Evolutionary conservation across 37 sponge, comb jelly and placozoan species (phyloP).

Genomic region (Chondrilla cf. caribensis): DNA sequence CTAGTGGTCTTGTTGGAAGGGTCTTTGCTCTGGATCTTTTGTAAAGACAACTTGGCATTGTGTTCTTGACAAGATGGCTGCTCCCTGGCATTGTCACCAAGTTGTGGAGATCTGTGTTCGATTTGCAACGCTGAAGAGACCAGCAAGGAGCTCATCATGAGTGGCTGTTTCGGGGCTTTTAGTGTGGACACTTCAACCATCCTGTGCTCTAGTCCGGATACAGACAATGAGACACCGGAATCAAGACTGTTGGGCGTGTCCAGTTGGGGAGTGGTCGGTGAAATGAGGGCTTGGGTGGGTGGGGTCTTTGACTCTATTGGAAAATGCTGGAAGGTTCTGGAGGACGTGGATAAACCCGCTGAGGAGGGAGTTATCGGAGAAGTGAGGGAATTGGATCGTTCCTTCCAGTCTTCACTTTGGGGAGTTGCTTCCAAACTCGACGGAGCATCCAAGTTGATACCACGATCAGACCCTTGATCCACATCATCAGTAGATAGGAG

Average conservation of each 20-base stretch:
- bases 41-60: not conserved
- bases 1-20: not conserved
- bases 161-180: not conserved
- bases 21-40: not conserved
- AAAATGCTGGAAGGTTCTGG: slow-evolving; percentile 22
- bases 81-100: not conserved
- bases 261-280: not conserved
- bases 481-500: no score
- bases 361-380: slow-evolving; percentile 16
- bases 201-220: not conserved
- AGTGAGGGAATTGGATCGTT: not conserved
- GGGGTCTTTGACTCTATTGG: not conserved
- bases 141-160: not conserved
- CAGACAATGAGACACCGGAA: slow-evolving; percentile 44
- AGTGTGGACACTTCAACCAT: not conserved
- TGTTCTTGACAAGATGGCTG: not conserved
- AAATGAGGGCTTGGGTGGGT: not conserved
- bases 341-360: not conserved
- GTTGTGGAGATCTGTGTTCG: not conserved
- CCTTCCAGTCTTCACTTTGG: not conserved
- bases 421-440: not conserved
- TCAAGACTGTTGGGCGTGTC: slow-evolving; percentile 51
- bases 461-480: no score
- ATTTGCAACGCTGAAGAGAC: slow-evolving; percentile 38
- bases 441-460: no score